Base-by-base conservation (phyloP, 1,140 invertebrate genomes). In the Ips typographus region DNA sequence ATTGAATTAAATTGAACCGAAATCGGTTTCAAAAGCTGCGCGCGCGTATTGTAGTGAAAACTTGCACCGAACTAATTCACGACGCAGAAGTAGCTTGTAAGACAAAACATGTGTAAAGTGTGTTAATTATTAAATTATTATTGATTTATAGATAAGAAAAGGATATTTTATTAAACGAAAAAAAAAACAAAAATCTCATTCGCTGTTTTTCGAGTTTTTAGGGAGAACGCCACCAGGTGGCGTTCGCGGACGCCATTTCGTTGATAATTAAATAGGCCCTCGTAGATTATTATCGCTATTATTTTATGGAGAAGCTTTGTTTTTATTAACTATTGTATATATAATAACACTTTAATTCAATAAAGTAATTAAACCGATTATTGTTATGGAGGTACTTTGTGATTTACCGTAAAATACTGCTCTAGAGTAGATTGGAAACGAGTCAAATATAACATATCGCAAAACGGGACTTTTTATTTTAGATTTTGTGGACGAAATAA, bases 401-500 rank as follows among this genome's bases (percentile, higher is more conserved):
- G 71, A 65, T 70, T 71, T 73, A 66, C 47, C 58, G 57, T 68
- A 65, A 71, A 71, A 72, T 66, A 44, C 22, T 65, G 73, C 71
- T 74, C 73, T 74, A 74, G 73, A 74, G 71, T 73, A 73, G 71
- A 74, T 4, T 68, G 66, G 68, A 71, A 68, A 68, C 7, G 68
- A 70, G 68, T 72, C 71, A 68, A 74, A 72, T 72, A 75, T 71
- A 73, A 75, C 72, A 75, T 74, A 75, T 75, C 72, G 57, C 63
- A 73, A 72, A 72, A 42, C 4, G 47, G 41, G 59, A 60, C 44
- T 7, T 68, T 68, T 68, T 68, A 53, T 61, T 68, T 68, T 57
- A 71, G 42, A 65, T 22, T 22, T 22, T 22, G 22, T 22, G 0
- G n/a, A 65, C 40, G 2, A 55, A 49, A 49, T 49, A 49, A 49